These are phyloP conservation scores for Hydractinia symbiolongicarpus DNA, from an alignment of 30 jellyfish, hydroid and myxozoan species.

Conservation along the genomic window DNA sequence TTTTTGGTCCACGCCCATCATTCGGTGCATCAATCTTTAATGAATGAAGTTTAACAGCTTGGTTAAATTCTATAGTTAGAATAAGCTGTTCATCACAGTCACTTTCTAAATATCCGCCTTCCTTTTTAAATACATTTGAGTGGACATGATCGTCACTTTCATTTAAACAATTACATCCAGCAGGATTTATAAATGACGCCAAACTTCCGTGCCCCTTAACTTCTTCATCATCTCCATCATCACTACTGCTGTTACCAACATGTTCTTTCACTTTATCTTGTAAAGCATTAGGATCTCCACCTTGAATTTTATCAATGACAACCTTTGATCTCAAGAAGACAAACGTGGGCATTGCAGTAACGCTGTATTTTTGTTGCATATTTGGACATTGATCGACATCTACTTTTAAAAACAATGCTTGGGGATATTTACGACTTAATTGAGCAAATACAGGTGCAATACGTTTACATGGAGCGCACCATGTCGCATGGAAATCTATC, in stretches of 20 bases:
- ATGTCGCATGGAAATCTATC: slow-evolving; percentile 87
- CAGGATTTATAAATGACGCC: slow-evolving; percentile 25
- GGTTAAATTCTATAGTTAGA: slow-evolving; percentile 45
- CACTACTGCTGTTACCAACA: neutral
- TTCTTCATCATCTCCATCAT: slow-evolving; percentile 38
- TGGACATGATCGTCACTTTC: slow-evolving; percentile 70
- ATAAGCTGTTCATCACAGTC: slow-evolving; percentile 88
- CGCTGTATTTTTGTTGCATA: slow-evolving; percentile 42
- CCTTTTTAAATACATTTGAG: slow-evolving; percentile 42
- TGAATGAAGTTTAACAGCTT: slow-evolving; percentile 82
- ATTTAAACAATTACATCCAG: slow-evolving; percentile 71
- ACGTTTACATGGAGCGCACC: slow-evolving; percentile 84
- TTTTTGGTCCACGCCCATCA: slow-evolving; percentile 83
- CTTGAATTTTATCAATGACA: slow-evolving; percentile 58
- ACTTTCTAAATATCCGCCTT: slow-evolving; percentile 59
- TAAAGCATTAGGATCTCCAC: slow-evolving; percentile 65
- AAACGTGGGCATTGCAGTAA: slow-evolving; percentile 85
- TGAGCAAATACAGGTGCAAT: slow-evolving; percentile 70
- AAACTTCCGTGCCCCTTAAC: slow-evolving; percentile 56
- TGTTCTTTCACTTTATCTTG: slow-evolving; percentile 50
- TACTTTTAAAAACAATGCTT: slow-evolving; percentile 72
- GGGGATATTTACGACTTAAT: slow-evolving; percentile 40
- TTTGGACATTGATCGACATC: slow-evolving; percentile 78
- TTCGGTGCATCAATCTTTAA: slow-evolving; percentile 69
- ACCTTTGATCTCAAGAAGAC: slow-evolving; percentile 54